These are phyloP conservation scores for Heteromurus nitidus DNA, from an alignment of 2,888 invertebrate species.

Conservation along the genomic window DNA sequence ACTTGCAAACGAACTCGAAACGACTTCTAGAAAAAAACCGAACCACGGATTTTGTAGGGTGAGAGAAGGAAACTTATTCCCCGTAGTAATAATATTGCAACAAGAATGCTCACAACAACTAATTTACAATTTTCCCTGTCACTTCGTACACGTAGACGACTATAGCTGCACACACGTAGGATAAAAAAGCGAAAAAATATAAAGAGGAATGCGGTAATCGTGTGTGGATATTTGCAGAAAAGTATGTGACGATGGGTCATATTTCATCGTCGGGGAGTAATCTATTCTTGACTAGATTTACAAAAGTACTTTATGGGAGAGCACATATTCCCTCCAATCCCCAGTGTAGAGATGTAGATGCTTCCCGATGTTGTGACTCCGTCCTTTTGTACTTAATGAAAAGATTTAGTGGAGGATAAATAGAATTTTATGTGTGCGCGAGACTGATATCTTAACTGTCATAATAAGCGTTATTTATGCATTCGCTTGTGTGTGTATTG, in stretches of 20 bases:
- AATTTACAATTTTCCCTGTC: background rate
- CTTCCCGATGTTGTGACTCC: constrained; percentile 15
- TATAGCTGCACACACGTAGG: too few species aligned
- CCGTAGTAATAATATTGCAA: background rate
- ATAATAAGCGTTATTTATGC: constrained; percentile 64
- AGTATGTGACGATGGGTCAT: constrained; percentile 63
- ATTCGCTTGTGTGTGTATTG: constrained; percentile 16
- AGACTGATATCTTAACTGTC: constrained; percentile 31
- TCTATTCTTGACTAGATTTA: constrained; percentile 50
- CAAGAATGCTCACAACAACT: background rate
- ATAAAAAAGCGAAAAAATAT: background rate
- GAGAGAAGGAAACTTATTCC: too few species aligned
- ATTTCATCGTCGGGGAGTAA: constrained; percentile 52
- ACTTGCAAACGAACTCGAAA: too few species aligned
- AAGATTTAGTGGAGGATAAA: constrained; percentile 29
- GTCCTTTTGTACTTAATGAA: constrained; percentile 1
- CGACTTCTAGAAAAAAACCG: too few species aligned
- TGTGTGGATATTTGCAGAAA: constrained; percentile 47
- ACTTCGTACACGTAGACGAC: too few species aligned
- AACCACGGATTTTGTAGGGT: too few species aligned
- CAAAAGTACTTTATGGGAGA: constrained; percentile 30
- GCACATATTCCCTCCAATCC: too few species aligned
- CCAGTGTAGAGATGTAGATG: too few species aligned
- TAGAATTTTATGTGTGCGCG: constrained; percentile 5
- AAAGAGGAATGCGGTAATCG: constrained; percentile 23